These are phyloP conservation scores for Trididemnum clinides DNA, from an alignment of 23 tunicate species.

Conservation along the genomic window DNA sequence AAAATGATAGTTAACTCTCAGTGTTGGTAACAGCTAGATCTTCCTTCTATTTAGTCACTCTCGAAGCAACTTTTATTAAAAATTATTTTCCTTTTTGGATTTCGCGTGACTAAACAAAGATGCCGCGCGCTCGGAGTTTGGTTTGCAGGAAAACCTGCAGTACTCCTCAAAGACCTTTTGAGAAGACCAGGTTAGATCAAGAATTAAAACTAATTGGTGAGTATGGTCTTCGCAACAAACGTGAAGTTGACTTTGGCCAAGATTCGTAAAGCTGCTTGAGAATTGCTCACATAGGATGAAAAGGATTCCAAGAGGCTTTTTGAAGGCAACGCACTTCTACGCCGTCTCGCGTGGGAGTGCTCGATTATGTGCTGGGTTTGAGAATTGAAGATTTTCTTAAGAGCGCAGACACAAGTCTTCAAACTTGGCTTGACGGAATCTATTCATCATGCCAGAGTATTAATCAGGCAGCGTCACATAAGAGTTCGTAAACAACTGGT, in stretches of 20 bases:
- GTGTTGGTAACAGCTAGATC: no score
- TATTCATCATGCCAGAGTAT: constrained; percentile 91
- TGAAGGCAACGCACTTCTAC: constrained; percentile 95
- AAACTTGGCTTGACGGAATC: constrained; percentile 96
- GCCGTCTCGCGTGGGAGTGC: constrained; percentile 94
- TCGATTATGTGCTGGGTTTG: constrained; percentile 97
- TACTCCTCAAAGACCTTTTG: constrained; percentile 92
- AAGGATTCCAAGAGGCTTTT: constrained; percentile 89
- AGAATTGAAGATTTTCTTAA: constrained; percentile 95
- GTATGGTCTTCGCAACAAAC: constrained; percentile 90
- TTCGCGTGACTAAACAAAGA: no score
- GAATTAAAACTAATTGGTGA: constrained; percentile 97
- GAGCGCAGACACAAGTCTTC: constrained; percentile 95
- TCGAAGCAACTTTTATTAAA: no score
- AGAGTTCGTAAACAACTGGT: constrained; percentile 97
- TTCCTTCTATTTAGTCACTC: no score
- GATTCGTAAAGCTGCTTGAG: constrained; percentile 97
- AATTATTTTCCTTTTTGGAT: no score
- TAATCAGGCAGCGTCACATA: constrained; percentile 96
- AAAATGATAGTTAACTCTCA: no score
- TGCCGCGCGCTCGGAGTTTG: constrained; percentile 99
- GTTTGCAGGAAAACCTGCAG: constrained; percentile 90
- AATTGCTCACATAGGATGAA: constrained; percentile 89
- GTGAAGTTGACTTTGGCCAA: constrained; percentile 94
- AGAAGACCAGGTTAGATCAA: constrained; percentile 87